Conservation (phyloP, 1,140 invertebrate genomes). For the Gryon sp. region DNA sequence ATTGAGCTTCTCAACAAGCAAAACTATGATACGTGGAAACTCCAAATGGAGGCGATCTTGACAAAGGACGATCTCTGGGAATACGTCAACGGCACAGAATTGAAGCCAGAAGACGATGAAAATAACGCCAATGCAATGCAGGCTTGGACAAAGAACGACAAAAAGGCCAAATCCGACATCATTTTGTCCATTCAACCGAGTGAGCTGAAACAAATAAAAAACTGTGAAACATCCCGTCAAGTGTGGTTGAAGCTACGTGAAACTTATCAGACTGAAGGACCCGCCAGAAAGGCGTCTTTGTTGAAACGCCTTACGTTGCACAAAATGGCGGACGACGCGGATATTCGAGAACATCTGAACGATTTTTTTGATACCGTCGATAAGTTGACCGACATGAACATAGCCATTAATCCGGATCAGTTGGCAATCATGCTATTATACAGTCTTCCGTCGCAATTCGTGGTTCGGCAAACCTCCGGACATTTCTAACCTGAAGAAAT, state of each 20-base stretch:
- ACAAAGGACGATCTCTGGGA: background rate
- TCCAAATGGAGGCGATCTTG: background rate
- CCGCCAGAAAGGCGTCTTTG: background rate
- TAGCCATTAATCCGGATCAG: too few relatives aligned
- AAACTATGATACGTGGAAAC: too few relatives aligned
- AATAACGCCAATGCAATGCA: too few relatives aligned
- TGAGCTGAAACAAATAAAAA: background rate
- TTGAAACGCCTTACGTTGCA: too few relatives aligned
- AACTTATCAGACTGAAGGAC: background rate
- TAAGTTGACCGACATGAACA: too few relatives aligned
- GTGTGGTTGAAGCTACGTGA: background rate
- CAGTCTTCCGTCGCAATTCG: too few relatives aligned
- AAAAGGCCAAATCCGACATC: background rate
- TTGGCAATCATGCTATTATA: too few relatives aligned
- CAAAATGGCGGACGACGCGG: too few relatives aligned
- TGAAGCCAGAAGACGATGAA: background rate
- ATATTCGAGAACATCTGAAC: too few relatives aligned
- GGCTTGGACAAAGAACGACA: background rate
- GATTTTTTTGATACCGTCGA: too few relatives aligned
- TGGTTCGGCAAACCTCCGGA: slow-evolving; percentile 36
- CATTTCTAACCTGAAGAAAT: slow-evolving; percentile 6
- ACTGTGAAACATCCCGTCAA: background rate
- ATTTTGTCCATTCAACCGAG: background rate
- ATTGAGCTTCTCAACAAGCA: background rate
- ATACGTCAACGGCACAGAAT: background rate